Conservation (phyloP, 2,113 vertebrate species). For the Tragelaphus strepsiceros region DNA sequence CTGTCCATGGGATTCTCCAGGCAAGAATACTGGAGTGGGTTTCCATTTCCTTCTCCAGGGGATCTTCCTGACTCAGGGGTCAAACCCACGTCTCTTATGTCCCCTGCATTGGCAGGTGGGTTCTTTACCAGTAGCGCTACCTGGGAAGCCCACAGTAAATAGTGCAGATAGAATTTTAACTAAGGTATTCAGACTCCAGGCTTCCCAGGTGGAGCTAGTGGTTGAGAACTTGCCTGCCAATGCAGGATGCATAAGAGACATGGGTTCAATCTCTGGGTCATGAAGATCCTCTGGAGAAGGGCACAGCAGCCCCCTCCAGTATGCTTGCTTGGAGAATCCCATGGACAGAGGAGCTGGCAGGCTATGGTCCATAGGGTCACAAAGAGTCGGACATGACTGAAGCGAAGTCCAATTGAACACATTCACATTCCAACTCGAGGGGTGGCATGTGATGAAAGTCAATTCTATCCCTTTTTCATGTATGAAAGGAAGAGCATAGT, state of each 20-base stretch:
- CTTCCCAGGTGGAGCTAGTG: background rate
- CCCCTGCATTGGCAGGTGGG: background rate
- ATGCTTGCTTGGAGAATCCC: background rate
- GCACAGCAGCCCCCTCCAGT: background rate
- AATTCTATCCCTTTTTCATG: background rate
- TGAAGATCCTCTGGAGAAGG: background rate
- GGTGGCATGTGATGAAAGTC: background rate
- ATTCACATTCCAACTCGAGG: background rate
- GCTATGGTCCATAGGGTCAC: background rate
- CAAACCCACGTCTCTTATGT: background rate
- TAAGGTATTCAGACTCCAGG: background rate
- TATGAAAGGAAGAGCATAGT: background rate
- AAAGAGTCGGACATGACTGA: background rate
- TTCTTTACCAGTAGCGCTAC: background rate
- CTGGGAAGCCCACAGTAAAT: background rate
- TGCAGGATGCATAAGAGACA: background rate
- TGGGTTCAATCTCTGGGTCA: background rate
- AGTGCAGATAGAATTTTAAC: background rate
- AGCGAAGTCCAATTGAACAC: background rate
- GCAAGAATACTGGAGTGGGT: background rate
- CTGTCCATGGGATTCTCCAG: background rate
- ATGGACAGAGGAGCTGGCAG: background rate
- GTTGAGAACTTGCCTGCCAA: background rate
- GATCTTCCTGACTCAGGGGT: background rate
- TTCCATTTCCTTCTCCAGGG: background rate